Percentiles rank a stretch among this genome's conserved stretches.
Evolutionary conservation across 2,113 vertebrate genomes (phyloP).

Genomic region (Perca fluviatilis): DNA sequence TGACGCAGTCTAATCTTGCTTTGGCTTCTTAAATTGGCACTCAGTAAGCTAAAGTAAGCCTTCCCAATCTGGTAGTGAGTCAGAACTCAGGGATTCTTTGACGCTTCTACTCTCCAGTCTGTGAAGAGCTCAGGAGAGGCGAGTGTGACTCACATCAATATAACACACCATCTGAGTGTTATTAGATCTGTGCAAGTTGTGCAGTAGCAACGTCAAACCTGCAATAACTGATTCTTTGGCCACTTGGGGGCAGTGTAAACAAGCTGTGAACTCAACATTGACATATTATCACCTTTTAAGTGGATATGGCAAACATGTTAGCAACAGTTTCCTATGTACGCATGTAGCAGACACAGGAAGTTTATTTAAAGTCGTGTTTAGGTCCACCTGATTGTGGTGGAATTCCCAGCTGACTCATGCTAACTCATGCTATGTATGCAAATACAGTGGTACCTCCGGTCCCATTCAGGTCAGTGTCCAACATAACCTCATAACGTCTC

Average conservation of each 20-base stretch:
- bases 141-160: background rate
- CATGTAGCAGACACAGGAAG: background rate
- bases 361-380: too few species aligned
- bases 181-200: background rate
- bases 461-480: too few species aligned
- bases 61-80: conserved; percentile 19
- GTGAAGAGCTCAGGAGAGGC: background rate
- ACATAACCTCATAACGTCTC: too few species aligned
- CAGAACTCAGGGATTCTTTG: conserved; percentile 12
- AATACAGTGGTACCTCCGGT: too few species aligned
- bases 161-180: background rate
- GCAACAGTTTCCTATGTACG: background rate
- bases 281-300: background rate
- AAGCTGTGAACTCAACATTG: background rate
- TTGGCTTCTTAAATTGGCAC: conserved; percentile 23
- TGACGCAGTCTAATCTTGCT: conserved; percentile 30
- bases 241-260: background rate
- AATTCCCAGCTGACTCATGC: too few species aligned
- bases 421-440: too few species aligned
- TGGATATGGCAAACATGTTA: background rate
- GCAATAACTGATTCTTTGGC: background rate
- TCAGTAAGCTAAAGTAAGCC: conserved; percentile 27
- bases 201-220: background rate
- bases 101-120: background rate
- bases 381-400: too few species aligned